Conservation (phyloP, 1,140 invertebrate genomes). For the Drosophila aff. region DNA sequence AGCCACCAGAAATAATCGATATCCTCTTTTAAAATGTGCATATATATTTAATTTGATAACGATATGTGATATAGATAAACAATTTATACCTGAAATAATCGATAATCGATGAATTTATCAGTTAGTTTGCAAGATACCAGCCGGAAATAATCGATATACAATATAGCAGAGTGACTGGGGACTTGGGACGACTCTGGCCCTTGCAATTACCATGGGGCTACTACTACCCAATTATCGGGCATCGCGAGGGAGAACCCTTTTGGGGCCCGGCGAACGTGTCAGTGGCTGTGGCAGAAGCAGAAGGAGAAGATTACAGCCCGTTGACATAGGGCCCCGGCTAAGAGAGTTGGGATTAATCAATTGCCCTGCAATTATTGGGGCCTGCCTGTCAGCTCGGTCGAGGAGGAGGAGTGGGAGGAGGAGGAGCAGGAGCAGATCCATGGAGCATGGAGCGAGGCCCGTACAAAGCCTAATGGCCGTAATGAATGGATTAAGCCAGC, state of each 20-base stretch:
- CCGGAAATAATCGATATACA: constrained; percentile 17
- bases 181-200: background rate
- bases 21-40: too few relatives aligned
- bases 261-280: constrained; percentile 27
- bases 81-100: too few relatives aligned
- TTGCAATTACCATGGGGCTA: constrained; percentile 36
- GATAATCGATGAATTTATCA: too few relatives aligned
- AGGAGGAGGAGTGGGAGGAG: background rate
- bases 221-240: constrained; percentile 35
- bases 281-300: constrained; percentile 17
- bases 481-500: constrained; percentile 80
- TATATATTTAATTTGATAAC: background rate
- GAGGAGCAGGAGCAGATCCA: too few relatives aligned
- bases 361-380: constrained; percentile 46
- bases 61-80: background rate
- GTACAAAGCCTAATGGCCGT: constrained; percentile 77
- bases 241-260: background rate
- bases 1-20: too few relatives aligned
- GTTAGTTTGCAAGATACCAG: background rate
- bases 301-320: constrained; percentile 42
- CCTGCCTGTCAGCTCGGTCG: background rate
- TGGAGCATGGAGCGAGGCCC: constrained; percentile 1
- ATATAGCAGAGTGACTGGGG: background rate
- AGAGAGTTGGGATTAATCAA: constrained; percentile 51
- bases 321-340: constrained; percentile 34